phyloP scores from a whole-genome alignment of 1,140 invertebrate genomes.

The Aleiodes sp. region DNA sequence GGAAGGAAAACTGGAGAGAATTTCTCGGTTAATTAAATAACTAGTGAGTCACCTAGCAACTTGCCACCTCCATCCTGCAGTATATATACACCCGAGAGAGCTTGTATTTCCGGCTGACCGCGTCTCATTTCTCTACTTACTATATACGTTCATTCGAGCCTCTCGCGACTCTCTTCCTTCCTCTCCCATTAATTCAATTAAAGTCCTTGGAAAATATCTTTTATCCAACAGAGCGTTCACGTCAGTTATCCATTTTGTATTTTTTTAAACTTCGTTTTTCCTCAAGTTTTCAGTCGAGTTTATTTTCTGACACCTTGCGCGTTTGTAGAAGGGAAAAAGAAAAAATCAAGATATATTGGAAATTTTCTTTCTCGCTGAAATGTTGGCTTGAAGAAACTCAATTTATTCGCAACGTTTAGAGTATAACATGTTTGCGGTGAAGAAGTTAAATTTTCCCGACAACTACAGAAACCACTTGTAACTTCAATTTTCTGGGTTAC shows the following conservation, averaged over 20 bases:
- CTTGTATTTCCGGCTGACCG: conserved; percentile 41
- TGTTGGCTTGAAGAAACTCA: conserved; percentile 2
- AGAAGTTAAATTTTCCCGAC: conserved; percentile 7
- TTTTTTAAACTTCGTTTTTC: not conserved
- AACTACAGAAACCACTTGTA: conserved; percentile 5
- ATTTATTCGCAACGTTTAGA: conserved; percentile 4
- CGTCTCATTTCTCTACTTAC: conserved; percentile 12
- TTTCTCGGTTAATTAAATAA: conserved; percentile 57
- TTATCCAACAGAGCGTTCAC: not conserved
- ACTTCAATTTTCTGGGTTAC: conserved; percentile 10
- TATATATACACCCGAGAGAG: conserved; percentile 15
- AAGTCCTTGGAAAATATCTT: conserved; percentile 43
- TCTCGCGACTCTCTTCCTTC: not conserved
- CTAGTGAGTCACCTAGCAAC: conserved; percentile 55
- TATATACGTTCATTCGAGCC: conserved; percentile 1
- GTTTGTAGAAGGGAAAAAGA: not conserved
- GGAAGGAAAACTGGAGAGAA: conserved; percentile 35
- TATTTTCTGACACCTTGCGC: not conserved
- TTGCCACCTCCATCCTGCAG: conserved; percentile 34
- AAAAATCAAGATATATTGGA: too few relatives aligned
- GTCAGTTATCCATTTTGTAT: conserved; percentile 6
- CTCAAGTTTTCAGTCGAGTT: not conserved
- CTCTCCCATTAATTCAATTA: conserved; percentile 48
- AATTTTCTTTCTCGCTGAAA: not conserved
- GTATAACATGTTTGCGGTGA: conserved; percentile 2